These are phyloP conservation scores for Corythornis madagascariensis DNA, from an alignment of 2,113 vertebrate genomes.

Conservation along the genomic window DNA sequence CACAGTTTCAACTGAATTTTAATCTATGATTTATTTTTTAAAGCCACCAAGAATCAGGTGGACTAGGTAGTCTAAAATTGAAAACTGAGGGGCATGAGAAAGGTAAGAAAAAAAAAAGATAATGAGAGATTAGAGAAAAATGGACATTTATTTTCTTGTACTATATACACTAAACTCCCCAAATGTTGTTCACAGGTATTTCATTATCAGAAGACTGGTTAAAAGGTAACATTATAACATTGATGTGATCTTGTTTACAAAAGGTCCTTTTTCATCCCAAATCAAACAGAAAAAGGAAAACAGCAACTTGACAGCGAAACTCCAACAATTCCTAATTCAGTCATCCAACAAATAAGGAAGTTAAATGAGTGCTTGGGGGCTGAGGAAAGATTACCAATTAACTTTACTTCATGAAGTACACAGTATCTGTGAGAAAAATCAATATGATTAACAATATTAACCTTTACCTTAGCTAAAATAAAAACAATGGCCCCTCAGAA, in stretches of 20 bases:
- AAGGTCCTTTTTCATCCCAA: not conserved
- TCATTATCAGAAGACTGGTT: not conserved
- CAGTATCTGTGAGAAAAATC: not conserved
- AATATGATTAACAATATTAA: not conserved
- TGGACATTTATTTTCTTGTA: not conserved
- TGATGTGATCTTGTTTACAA: not conserved
- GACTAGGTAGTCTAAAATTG: not conserved
- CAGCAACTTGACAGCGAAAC: not conserved
- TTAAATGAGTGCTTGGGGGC: not conserved
- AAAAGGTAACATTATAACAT: not conserved
- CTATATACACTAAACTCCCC: not conserved
- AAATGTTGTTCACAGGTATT: not conserved
- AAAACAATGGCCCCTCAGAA: not conserved
- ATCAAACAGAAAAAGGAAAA: not conserved
- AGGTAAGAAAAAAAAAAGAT: not conserved
- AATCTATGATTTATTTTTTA: not conserved
- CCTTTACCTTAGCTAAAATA: not conserved
- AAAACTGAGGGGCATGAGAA: not conserved
- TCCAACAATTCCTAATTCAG: not conserved
- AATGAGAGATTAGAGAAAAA: not conserved
- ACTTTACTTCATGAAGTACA: not conserved
- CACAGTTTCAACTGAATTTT: not conserved
- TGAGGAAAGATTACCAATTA: not conserved
- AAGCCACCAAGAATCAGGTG: not conserved
- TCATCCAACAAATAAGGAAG: not conserved